Percentiles rank a stretch among this genome's conserved stretches.
Evolutionary conservation across 2,888 invertebrate species (phyloP).

Genomic region (Cephus spinipes): DNA sequence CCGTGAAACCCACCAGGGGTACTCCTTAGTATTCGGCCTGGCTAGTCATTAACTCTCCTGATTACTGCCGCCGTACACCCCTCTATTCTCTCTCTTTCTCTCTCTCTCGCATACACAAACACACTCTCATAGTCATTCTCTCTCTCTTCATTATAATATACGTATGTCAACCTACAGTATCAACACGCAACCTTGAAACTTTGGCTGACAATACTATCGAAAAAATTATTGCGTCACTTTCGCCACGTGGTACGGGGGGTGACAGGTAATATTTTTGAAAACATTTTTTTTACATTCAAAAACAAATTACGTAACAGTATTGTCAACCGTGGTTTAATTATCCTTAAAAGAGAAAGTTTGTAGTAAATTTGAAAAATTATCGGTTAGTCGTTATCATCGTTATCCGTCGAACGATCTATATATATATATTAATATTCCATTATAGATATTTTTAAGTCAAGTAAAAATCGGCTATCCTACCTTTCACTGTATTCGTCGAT

Average conservation of each 20-base stretch:
- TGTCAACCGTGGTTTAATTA: background rate
- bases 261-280: background rate
- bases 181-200: conserved; percentile 15
- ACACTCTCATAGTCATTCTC: conserved; percentile 27
- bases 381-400: background rate
- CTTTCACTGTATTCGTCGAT: conserved; percentile 98
- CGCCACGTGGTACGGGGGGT: background rate
- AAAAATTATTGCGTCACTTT: background rate
- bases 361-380: background rate
- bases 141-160: conserved; percentile 12
- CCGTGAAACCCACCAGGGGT: background rate
- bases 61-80: conserved; percentile 11
- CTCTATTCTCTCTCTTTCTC: conserved; percentile 9
- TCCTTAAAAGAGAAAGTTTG: background rate
- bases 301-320: background rate
- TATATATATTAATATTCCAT: background rate
- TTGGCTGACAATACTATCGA: conserved; percentile 30
- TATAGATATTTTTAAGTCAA: background rate
- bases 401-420: background rate
- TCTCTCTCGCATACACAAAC: conserved; percentile 5
- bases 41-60: background rate
- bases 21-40: background rate
- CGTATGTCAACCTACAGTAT: background rate
- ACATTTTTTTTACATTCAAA: background rate
- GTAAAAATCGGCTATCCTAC: conserved; percentile 72